Evolutionary conservation across 2,113 vertebrate species (phyloP).

Genomic region (Pao palembangensis): DNA sequence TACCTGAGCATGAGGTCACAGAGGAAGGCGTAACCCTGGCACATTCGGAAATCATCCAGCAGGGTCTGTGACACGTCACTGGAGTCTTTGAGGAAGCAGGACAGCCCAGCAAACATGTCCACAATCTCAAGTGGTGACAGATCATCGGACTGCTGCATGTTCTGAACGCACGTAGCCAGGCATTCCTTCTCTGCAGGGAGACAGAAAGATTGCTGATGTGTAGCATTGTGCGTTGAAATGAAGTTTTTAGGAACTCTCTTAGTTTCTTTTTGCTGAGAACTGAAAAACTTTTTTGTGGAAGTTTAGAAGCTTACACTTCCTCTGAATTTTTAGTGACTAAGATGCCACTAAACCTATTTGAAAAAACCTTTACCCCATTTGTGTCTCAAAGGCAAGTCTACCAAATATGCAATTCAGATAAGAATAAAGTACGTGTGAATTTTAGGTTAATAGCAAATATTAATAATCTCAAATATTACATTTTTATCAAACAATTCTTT

Average conservation of each 20-base stretch:
- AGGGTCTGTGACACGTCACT: conserved; percentile 94
- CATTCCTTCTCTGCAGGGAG: conserved; percentile 91
- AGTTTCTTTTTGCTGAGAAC: background rate
- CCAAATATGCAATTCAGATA: background rate
- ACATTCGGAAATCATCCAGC: conserved; percentile 96
- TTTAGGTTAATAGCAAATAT: background rate
- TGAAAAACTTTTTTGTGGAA: background rate
- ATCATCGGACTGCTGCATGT: conserved; percentile 98
- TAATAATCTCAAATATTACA: background rate
- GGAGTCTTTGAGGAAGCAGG: conserved; percentile 98
- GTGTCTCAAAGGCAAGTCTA: background rate
- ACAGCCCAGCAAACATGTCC: conserved; percentile 97
- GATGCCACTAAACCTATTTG: background rate
- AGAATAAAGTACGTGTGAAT: background rate
- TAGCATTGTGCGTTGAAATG: background rate
- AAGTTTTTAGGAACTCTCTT: background rate
- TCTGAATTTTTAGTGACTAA: background rate
- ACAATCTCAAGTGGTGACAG: conserved; percentile 95
- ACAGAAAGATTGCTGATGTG: background rate
- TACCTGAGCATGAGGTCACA: conserved; percentile 96
- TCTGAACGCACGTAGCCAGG: conserved; percentile 93
- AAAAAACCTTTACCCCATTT: background rate
- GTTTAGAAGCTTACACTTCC: background rate
- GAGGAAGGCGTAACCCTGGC: conserved; percentile 97
- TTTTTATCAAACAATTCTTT: too few species aligned